Percentiles rank a stretch among this genome's conserved stretches.
Evolutionary conservation across 2,113 vertebrate genomes (phyloP).

Genomic region (Proteles cristata): DNA sequence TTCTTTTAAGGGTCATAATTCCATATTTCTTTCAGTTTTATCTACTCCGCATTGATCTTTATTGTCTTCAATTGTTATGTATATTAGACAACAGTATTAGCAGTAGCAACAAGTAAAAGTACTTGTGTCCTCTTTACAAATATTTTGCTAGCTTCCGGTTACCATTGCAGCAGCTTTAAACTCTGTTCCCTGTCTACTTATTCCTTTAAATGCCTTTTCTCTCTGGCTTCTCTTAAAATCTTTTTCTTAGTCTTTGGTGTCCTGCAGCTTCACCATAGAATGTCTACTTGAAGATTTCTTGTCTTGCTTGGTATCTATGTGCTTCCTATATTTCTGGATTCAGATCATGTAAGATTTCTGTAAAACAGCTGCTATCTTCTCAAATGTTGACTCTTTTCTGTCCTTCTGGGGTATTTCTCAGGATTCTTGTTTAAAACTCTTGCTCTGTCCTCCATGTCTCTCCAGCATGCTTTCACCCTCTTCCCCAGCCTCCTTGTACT

Average conservation of each 20-base stretch:
- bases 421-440: not conserved
- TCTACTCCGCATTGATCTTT: not conserved
- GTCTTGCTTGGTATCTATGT: not conserved
- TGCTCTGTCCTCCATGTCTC: not conserved
- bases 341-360: not conserved
- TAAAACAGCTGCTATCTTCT: not conserved
- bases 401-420: not conserved
- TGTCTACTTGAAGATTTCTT: not conserved
- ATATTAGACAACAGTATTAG: not conserved
- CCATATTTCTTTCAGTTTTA: not conserved
- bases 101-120: not conserved
- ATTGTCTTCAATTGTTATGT: not conserved
- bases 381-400: not conserved
- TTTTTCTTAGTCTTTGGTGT: not conserved
- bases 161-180: not conserved
- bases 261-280: not conserved
- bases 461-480: not conserved
- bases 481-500: not conserved
- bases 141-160: not conserved
- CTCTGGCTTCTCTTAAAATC: not conserved
- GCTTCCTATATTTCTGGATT: not conserved
- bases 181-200: not conserved
- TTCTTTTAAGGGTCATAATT: not conserved
- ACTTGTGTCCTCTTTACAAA: not conserved
- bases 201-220: slow-evolving; percentile 28